These are phyloP conservation scores for Trachurus trachurus DNA, from an alignment of 2,797 vertebrate species.

Conservation along the genomic window DNA sequence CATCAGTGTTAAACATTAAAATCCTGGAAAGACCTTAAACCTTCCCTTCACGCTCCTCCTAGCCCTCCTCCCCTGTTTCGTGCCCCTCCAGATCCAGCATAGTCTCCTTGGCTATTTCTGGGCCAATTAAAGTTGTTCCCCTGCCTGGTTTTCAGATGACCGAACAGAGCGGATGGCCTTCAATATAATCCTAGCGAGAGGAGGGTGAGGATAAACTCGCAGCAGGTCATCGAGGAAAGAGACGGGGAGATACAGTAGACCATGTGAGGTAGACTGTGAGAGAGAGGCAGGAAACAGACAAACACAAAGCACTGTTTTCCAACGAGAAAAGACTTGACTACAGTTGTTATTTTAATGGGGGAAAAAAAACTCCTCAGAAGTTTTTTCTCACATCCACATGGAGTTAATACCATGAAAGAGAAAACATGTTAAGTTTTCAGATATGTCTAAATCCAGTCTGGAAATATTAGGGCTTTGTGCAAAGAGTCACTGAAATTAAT, in stretches of 20 bases:
- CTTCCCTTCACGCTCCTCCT: conserved; percentile 34
- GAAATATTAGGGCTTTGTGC: not conserved
- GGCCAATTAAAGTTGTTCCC: conserved; percentile 73
- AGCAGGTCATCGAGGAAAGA: conserved; percentile 57
- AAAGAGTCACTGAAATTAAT: not conserved
- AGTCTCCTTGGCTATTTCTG: conserved; percentile 70
- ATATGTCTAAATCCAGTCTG: not conserved
- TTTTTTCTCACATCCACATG: not conserved
- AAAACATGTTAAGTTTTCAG: not conserved
- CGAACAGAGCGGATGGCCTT: conserved; percentile 59
- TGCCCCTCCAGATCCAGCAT: conserved; percentile 50
- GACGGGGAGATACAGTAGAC: conserved; percentile 14
- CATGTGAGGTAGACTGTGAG: conserved; percentile 8
- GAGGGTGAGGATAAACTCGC: conserved; percentile 56
- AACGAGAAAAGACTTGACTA: not conserved
- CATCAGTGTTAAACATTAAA: conserved; percentile 59
- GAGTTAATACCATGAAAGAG: not conserved
- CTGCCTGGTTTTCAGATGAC: conserved; percentile 39
- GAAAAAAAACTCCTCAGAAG: not conserved
- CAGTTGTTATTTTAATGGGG: not conserved
- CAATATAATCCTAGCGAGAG: conserved; percentile 62
- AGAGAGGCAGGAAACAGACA: conserved; percentile 7
- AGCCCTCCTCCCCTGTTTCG: conserved; percentile 21
- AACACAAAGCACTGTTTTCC: not conserved
- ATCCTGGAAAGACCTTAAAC: conserved; percentile 55